phyloP scores from a whole-genome alignment of 2,888 invertebrate genomes.

The Hecatera dysodea region DNA sequence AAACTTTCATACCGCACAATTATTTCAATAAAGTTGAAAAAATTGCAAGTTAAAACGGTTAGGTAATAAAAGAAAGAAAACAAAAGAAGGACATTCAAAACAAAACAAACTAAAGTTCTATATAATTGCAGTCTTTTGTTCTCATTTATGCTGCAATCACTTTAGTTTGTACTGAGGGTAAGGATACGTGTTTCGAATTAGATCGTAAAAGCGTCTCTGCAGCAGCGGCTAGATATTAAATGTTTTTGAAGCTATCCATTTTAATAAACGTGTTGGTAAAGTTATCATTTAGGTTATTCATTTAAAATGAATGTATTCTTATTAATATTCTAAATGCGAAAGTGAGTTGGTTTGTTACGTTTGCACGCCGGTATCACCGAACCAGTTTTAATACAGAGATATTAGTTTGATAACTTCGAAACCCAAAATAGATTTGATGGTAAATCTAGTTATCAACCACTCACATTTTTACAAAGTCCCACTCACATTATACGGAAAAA shows the following conservation, averaged over 20 bases:
- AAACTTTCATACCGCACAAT: conserved; percentile 38
- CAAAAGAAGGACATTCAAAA: conserved; percentile 46
- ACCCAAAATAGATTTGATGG: neutral
- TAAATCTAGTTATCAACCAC: too few species aligned
- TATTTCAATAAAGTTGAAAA: conserved; percentile 40
- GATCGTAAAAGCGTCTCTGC: conserved; percentile 35
- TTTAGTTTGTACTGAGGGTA: conserved; percentile 38
- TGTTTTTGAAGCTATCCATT: conserved; percentile 14
- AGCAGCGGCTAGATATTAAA: conserved; percentile 29
- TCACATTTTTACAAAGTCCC: too few species aligned
- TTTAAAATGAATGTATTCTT: too few species aligned
- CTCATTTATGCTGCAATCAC: conserved; percentile 42
- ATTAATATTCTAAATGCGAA: too few species aligned
- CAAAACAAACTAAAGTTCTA: conserved; percentile 40
- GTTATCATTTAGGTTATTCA: too few species aligned
- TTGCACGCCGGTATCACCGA: too few species aligned
- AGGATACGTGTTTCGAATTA: conserved; percentile 45
- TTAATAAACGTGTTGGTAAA: too few species aligned
- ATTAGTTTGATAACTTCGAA: too few species aligned
- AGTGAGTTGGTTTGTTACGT: too few species aligned
- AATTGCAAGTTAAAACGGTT: conserved; percentile 32
- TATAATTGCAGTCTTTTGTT: conserved; percentile 56
- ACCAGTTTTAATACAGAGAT: too few species aligned
- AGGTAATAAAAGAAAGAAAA: conserved; percentile 38
- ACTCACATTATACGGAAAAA: neutral